A percentile compares a stretch with the other conserved stretches of the same genome.
These are phyloP conservation scores for Scytalopus superciliaris DNA, from an alignment of 2,113 vertebrate genomes.

Conservation along the genomic window DNA sequence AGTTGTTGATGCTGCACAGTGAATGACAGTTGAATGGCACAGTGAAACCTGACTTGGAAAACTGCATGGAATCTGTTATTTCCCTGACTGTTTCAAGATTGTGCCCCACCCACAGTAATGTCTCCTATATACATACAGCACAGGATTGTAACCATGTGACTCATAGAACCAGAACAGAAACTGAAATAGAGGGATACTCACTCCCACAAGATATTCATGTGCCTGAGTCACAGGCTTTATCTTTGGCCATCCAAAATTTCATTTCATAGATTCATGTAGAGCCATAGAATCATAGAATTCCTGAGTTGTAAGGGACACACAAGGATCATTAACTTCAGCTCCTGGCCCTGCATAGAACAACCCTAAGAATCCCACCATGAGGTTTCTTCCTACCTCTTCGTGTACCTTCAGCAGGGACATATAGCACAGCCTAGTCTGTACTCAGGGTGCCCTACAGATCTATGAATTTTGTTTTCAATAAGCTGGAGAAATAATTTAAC, in stretches of 20 bases:
- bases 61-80: background rate
- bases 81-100: background rate
- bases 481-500: background rate
- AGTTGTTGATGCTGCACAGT: background rate
- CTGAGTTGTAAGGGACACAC: background rate
- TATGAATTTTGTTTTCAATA: background rate
- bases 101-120: background rate
- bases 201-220: background rate
- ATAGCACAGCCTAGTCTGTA: background rate
- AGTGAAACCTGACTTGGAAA: background rate
- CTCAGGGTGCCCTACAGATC: background rate
- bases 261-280: background rate
- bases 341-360: background rate
- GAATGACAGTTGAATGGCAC: too few species aligned
- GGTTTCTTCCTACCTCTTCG: background rate
- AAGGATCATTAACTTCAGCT: background rate
- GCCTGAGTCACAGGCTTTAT: background rate
- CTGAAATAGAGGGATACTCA: background rate
- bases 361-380: rapidly evolving
- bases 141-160: background rate
- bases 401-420: background rate
- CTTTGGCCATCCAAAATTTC: background rate
- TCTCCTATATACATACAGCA: background rate
- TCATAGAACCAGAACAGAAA: background rate
- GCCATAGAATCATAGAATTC: background rate